Percentiles rank a stretch among this genome's conserved stretches.
These are phyloP conservation scores for Drosophila testacea DNA, from an alignment of 2,888 invertebrate species.

Conservation along the genomic window DNA sequence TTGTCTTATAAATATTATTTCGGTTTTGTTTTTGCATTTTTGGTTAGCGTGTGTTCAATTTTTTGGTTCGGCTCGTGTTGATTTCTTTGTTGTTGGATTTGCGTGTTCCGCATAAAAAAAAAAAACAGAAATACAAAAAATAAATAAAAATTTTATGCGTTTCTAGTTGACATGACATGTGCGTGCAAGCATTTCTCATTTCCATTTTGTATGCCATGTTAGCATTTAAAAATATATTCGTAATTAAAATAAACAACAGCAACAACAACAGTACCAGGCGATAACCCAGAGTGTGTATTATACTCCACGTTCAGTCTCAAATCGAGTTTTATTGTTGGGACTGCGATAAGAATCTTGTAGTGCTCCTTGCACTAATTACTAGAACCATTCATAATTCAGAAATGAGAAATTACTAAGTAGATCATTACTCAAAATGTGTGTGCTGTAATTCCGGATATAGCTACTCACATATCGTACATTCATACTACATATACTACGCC, in stretches of 20 bases:
- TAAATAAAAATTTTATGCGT: constrained; percentile 69
- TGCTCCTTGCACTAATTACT: constrained; percentile 74
- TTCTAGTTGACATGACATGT: constrained; percentile 81
- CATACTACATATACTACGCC: background rate
- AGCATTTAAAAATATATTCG: constrained; percentile 78
- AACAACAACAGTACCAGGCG: constrained; percentile 5
- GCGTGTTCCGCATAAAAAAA: constrained; percentile 75
- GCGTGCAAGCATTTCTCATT: constrained; percentile 81
- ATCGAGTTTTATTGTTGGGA: constrained; percentile 73
- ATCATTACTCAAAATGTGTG: constrained; percentile 35
- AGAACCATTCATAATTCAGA: constrained; percentile 61
- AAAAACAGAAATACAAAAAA: constrained; percentile 13
- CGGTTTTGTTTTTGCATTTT: constrained; percentile 27
- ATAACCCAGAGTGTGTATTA: constrained; percentile 25
- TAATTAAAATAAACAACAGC: constrained; percentile 72
- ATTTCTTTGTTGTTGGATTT: constrained; percentile 69
- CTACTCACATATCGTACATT: background rate
- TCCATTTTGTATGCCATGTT: constrained; percentile 78
- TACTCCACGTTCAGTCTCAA: constrained; percentile 52
- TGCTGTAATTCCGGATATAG: constrained; percentile 17
- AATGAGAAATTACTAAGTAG: constrained; percentile 39
- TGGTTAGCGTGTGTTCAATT: constrained; percentile 52
- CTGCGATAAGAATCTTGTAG: constrained; percentile 64
- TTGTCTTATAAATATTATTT: constrained; percentile 17
- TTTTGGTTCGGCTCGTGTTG: constrained; percentile 61